Conservation (phyloP, 2,797 vertebrate genomes). For the Cacajao melanocephalus region DNA sequence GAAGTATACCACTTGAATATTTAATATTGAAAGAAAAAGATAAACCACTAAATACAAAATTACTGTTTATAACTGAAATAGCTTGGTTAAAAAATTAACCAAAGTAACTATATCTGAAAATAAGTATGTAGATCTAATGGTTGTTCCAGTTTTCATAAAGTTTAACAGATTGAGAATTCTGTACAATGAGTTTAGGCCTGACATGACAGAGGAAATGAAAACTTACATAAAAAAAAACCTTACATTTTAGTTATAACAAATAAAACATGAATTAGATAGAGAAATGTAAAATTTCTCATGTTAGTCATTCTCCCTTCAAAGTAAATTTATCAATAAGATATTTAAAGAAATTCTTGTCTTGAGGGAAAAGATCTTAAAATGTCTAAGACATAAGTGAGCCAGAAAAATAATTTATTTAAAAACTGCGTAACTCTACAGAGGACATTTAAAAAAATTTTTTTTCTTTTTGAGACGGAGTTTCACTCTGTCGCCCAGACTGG, state of each 20-base stretch:
- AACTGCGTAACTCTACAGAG: neutral
- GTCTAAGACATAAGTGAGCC: neutral
- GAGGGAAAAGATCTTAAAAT: neutral
- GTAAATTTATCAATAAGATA: slow-evolving; percentile 25
- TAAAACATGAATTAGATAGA: neutral
- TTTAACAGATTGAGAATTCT: neutral
- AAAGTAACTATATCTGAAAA: neutral
- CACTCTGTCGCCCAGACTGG: neutral
- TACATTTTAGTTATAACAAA: neutral
- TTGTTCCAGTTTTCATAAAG: neutral
- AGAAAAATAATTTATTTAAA: slow-evolving; percentile 21
- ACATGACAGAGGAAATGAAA: neutral
- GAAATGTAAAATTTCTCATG: neutral
- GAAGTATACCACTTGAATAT: neutral
- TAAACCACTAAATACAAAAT: neutral
- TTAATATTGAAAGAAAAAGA: slow-evolving; percentile 17
- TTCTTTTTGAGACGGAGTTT: neutral
- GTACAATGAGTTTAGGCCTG: neutral
- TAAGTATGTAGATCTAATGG: neutral
- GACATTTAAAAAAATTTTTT: neutral
- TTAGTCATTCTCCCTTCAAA: slow-evolving; percentile 19
- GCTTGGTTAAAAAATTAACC: slow-evolving; percentile 24
- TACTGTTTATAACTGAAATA: neutral
- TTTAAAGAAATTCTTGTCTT: slow-evolving; percentile 16
- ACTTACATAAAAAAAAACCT: neutral